These are phyloP conservation scores for Cephus pygmeus DNA, from an alignment of 2,888 invertebrate genomes.

Conservation along the genomic window DNA sequence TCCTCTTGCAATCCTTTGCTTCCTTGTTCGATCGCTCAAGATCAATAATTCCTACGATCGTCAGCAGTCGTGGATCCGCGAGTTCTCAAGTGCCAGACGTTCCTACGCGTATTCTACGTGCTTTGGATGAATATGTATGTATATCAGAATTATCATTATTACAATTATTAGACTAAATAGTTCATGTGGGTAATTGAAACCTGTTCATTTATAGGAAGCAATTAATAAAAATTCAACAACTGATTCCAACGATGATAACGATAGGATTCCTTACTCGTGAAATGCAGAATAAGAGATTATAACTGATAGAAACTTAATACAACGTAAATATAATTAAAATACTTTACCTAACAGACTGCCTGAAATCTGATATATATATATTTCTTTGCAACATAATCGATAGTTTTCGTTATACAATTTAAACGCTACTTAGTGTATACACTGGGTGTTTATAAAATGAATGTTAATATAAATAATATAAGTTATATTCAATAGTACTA, in stretches of 20 bases:
- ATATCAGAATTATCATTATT: conserved; percentile 7
- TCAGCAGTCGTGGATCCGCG: conserved; percentile 42
- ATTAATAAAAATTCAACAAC: not conserved
- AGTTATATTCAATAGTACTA: not conserved
- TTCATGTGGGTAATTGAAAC: not conserved
- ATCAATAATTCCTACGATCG: conserved; percentile 54
- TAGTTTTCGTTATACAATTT: not conserved
- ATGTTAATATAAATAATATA: not conserved
- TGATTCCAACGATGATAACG: not conserved
- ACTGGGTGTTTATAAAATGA: not conserved
- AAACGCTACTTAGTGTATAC: not conserved
- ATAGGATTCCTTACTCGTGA: not conserved
- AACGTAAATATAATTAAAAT: not conserved
- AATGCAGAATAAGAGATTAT: not conserved
- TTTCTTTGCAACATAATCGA: not conserved
- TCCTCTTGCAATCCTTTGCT: conserved; percentile 62
- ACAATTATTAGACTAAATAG: not conserved
- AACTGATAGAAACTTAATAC: not conserved
- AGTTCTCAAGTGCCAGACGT: conserved; percentile 37
- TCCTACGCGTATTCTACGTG: conserved; percentile 46
- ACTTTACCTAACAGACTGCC: not conserved
- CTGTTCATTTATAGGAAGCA: not conserved
- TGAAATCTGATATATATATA: not conserved
- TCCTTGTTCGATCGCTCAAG: conserved; percentile 58
- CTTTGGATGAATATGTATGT: conserved; percentile 59